Percentiles rank a stretch among this genome's conserved stretches.
Evolutionary conservation across 2,888 invertebrate species (phyloP).

Genomic region (Linnaemya tessellans): DNA sequence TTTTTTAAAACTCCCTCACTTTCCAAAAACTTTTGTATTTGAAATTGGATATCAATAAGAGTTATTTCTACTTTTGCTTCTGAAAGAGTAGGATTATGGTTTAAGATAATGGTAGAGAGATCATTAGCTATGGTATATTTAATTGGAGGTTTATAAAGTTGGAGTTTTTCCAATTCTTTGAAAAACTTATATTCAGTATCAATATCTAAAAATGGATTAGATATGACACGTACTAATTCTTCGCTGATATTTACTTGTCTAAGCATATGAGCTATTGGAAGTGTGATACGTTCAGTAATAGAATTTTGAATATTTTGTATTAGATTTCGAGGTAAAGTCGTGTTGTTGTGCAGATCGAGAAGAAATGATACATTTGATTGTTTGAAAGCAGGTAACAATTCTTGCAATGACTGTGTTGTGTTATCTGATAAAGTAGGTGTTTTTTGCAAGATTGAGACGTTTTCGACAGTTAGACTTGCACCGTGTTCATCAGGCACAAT

Average conservation of each 20-base stretch:
- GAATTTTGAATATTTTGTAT: conserved; percentile 52
- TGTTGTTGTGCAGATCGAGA: conserved; percentile 50
- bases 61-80: conserved; percentile 36
- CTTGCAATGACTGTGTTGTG: conserved; percentile 5
- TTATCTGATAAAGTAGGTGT: conserved; percentile 29
- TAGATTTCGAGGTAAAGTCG: conserved; percentile 43
- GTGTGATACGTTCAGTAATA: conserved; percentile 50
- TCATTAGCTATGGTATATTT: conserved; percentile 57
- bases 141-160: conserved; percentile 52
- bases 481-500: conserved; percentile 37
- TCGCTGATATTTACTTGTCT: conserved; percentile 47
- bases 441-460: conserved; percentile 43
- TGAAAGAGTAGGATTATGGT: conserved; percentile 48
- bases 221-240: conserved; percentile 44
- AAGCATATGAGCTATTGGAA: conserved; percentile 49
- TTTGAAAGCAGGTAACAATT: conserved; percentile 39
- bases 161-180: conserved; percentile 36
- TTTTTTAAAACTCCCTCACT: conserved; percentile 24
- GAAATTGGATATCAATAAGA: conserved; percentile 55
- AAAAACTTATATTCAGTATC: conserved; percentile 50
- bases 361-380: conserved; percentile 52
- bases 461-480: conserved; percentile 35
- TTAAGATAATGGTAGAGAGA: conserved; percentile 39
- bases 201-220: conserved; percentile 50
- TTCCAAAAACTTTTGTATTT: conserved; percentile 63